Evolutionary conservation across 2,888 invertebrate genomes (phyloP), one percentile per base, ranked within the genome.

Genomic region (Morpho achilles): DNA sequence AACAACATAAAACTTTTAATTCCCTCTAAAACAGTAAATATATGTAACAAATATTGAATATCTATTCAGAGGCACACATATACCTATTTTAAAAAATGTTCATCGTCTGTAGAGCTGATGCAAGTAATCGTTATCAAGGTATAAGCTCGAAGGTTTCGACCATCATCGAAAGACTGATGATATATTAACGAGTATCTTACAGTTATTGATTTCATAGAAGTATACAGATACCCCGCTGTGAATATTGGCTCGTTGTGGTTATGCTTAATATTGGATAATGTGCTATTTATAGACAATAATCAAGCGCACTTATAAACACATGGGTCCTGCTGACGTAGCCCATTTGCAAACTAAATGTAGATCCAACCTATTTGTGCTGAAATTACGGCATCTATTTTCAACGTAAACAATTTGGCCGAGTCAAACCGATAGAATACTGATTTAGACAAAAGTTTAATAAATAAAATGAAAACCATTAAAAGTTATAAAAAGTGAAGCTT

Each of bases 211-310:
- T 63, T 67, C 63, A 55, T 51, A 59, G 62, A 67, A 68, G 58
- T 55, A 66, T 74, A 73, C 70, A 74, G 80, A 80, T 76, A 80
- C 80, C 77, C 63, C 81, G 79, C 80, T 68, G 81, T 75, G 80
- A 73, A 73, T 64, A 66, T 65, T 65, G 68, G 60, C 76, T 78
- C 75, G 75, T 77, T 72, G 72, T 73, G 76, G 69, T 76, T 72
- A 64, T 66, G 75, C 72, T 77, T 75, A 68, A 66, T 72, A n/a
- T 55, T 76, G 77, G 73, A 80, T 82, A 80, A 79, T 79, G 71
- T 70, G 71, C 79, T 87, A 87, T 84, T 82, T 79, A 83, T 87
- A 86, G 84, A 76, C 72, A 75, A 77, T 71, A 81, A 84, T 81
- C 77, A 80, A 79, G 81, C 80, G 78, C 78, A 76, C 75, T 80